These are phyloP conservation scores for Drosophila stalkeri DNA, from an alignment of 2,888 invertebrate genomes.

Conservation along the genomic window DNA sequence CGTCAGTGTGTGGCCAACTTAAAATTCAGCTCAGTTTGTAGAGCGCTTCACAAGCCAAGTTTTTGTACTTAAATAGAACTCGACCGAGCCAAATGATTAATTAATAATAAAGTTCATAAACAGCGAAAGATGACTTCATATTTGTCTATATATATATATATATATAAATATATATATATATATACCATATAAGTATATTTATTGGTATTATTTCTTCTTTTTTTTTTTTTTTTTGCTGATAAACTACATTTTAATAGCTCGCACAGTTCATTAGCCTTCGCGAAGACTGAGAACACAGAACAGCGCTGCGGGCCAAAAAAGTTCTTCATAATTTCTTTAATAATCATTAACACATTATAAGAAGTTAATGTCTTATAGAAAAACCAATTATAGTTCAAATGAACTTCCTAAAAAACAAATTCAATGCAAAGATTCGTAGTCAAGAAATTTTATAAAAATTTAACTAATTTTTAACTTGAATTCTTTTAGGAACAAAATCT, in stretches of 20 bases:
- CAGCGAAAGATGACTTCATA: slow-evolving; percentile 40
- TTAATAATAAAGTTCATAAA: slow-evolving; percentile 33
- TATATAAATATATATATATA: background rate
- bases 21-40: slow-evolving; percentile 48
- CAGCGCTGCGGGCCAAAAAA: slow-evolving; percentile 6
- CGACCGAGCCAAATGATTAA: slow-evolving; percentile 43
- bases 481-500: background rate
- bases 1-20: slow-evolving; percentile 41
- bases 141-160: background rate
- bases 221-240: slow-evolving; percentile 40
- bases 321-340: background rate
- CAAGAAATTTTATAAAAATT: background rate
- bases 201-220: slow-evolving; percentile 4
- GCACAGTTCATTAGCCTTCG: slow-evolving; percentile 68
- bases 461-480: background rate
- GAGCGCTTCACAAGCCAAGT: slow-evolving; percentile 33
- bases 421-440: background rate
- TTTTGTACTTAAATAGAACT: slow-evolving; percentile 26
- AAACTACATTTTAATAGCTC: slow-evolving; percentile 51
- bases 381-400: background rate
- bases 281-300: background rate
- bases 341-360: background rate
- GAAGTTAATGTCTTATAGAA: background rate
- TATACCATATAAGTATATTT: slow-evolving; percentile 1
- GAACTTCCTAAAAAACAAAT: background rate